phyloP scores from a whole-genome alignment of 2,797 vertebrate genomes.

The Artibeus lituratus region DNA sequence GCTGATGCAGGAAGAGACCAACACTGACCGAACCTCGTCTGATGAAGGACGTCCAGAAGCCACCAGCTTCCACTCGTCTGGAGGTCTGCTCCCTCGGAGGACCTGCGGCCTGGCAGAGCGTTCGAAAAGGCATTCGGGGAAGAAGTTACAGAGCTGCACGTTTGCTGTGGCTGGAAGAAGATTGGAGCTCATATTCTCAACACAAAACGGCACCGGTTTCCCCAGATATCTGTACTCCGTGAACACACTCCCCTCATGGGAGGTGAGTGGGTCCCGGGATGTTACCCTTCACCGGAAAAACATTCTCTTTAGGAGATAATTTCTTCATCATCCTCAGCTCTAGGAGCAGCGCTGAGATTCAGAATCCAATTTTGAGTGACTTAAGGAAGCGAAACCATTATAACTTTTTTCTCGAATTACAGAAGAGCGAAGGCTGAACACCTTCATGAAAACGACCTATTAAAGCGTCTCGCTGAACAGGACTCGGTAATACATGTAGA shows the following conservation, averaged over 20 bases:
- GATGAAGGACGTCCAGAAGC: background rate
- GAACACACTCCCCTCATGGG: background rate
- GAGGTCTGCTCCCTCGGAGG: background rate
- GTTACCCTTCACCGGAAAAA: conserved; percentile 8
- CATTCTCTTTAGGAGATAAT: background rate
- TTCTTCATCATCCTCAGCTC: background rate
- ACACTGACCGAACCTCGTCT: background rate
- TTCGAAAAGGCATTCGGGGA: background rate
- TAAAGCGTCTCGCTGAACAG: background rate
- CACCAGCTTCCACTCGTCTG: background rate
- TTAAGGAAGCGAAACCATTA: background rate
- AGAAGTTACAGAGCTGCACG: background rate
- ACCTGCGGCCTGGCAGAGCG: background rate
- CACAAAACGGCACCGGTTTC: background rate
- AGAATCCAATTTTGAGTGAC: conserved; percentile 47
- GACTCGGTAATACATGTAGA: background rate
- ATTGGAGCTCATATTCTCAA: background rate
- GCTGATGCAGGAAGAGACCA: background rate
- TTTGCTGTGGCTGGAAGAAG: background rate
- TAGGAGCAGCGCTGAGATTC: background rate
- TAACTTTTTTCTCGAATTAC: conserved; percentile 3
- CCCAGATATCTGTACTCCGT: background rate
- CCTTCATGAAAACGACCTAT: background rate
- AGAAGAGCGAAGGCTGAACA: background rate
- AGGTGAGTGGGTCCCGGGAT: background rate